Conservation (phyloP, 1,140 invertebrate species). For the Platyscapa corneri region DNA sequence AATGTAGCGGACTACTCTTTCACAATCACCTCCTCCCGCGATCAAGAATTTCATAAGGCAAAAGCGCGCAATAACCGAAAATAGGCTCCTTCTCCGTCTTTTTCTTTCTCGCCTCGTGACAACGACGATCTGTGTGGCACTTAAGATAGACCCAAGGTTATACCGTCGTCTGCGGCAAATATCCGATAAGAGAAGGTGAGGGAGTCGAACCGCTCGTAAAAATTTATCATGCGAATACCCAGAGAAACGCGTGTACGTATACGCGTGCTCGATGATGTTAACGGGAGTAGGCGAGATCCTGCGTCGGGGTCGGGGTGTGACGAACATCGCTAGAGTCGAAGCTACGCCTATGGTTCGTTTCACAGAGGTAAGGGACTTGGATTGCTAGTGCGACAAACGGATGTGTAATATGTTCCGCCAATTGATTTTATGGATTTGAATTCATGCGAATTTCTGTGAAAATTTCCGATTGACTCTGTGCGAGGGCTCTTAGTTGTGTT, state of each 20-base stretch:
- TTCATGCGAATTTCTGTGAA: not conserved
- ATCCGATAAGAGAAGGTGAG: slow-evolving; percentile 1
- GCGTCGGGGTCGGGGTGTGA: not conserved
- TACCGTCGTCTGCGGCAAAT: not conserved
- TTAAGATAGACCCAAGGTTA: slow-evolving; percentile 8
- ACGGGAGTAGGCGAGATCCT: too few relatives aligned
- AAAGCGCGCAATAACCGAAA: slow-evolving; percentile 45
- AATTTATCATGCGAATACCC: slow-evolving; percentile 29
- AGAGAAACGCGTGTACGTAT: not conserved
- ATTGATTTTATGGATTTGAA: slow-evolving; percentile 1
- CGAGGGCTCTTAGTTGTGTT: not conserved
- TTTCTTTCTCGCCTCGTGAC: not conserved
- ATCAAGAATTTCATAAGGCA: slow-evolving; percentile 38
- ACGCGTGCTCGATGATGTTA: too few relatives aligned
- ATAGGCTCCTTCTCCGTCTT: not conserved
- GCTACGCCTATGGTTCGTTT: not conserved
- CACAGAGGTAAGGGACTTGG: not conserved
- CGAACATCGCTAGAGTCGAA: not conserved
- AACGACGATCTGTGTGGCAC: not conserved
- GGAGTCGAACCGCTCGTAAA: slow-evolving; percentile 42
- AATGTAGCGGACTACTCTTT: slow-evolving; percentile 24
- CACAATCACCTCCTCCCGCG: not conserved
- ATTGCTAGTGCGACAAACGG: not conserved
- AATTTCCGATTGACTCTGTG: slow-evolving; percentile 1
- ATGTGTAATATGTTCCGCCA: not conserved